A percentile compares a stretch with the other conserved stretches of the same genome.
phyloP scores from a whole-genome alignment of 2,888 invertebrate genomes.

The Drosophila flavopinicola region DNA sequence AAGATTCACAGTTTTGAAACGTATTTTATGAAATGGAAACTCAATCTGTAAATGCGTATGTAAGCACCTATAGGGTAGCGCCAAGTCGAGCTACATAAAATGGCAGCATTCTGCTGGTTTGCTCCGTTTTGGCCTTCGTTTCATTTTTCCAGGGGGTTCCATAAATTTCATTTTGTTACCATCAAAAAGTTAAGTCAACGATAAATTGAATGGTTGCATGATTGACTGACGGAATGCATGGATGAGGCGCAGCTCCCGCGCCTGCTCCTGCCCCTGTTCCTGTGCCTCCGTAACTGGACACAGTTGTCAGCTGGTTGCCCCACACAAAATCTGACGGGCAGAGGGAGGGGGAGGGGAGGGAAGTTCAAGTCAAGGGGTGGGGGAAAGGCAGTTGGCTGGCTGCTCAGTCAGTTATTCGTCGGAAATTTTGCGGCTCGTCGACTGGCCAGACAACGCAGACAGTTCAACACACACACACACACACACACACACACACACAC shows the following conservation, averaged over 20 bases:
- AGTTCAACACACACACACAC: constrained; percentile 10
- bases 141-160: constrained; percentile 26
- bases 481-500: not conserved
- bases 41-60: not conserved
- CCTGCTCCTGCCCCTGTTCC: not conserved
- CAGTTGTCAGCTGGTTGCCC: constrained; percentile 27
- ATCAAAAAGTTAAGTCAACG: constrained; percentile 78
- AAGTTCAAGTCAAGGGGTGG: too few species aligned
- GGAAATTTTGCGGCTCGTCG: constrained; percentile 62
- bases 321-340: constrained; percentile 3
- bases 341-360: not conserved
- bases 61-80: constrained; percentile 4
- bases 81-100: constrained; percentile 7
- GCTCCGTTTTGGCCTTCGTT: not conserved
- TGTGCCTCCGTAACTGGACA: not conserved
- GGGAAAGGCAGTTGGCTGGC: not conserved
- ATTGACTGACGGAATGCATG: constrained; percentile 63
- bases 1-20: too few species aligned
- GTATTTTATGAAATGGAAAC: not conserved
- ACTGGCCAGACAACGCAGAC: constrained; percentile 38
- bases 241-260: not conserved
- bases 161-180: constrained; percentile 77
- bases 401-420: constrained; percentile 40
- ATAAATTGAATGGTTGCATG: constrained; percentile 74
- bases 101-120: not conserved